A percentile compares a stretch with the other conserved stretches of the same genome.
Evolutionary conservation across 2,113 vertebrate species (phyloP).

Genomic region (Chauna torquata): DNA sequence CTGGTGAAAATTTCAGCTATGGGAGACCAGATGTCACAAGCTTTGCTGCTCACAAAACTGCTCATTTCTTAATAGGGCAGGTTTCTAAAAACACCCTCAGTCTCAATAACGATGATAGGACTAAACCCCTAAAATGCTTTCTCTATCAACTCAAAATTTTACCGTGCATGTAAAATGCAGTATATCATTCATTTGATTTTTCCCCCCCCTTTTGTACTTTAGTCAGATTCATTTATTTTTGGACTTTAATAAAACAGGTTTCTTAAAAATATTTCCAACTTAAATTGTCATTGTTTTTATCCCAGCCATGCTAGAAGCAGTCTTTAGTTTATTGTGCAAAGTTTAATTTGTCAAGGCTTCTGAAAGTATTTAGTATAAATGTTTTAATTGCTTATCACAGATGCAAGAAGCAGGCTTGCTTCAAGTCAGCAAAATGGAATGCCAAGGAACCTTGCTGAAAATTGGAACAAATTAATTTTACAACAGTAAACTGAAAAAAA

Average conservation of each 20-base stretch:
- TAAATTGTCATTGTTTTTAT: neutral
- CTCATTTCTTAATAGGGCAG: neutral
- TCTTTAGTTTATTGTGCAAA: neutral
- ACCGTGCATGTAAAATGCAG: neutral
- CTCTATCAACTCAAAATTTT: neutral
- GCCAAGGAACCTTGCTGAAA: neutral
- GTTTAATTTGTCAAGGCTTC: neutral
- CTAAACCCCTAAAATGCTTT: neutral
- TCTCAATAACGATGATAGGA: neutral
- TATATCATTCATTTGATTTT: neutral
- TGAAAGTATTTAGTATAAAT: neutral
- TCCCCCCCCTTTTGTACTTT: neutral
- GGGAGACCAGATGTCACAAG: neutral
- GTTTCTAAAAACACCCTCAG: neutral
- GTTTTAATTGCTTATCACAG: conserved; percentile 41
- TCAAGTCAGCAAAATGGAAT: conserved; percentile 34
- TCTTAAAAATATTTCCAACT: neutral
- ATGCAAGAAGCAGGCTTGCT: conserved; percentile 1
- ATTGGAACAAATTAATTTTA: conserved; percentile 55
- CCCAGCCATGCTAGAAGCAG: neutral
- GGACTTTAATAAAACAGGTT: neutral
- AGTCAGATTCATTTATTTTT: neutral
- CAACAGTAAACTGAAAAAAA: conserved; percentile 42
- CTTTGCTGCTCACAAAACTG: neutral
- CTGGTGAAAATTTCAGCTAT: fast-evolving